Evolutionary conservation across 2,888 invertebrate species (phyloP).

Genomic region (Xiphydria camelus): DNA sequence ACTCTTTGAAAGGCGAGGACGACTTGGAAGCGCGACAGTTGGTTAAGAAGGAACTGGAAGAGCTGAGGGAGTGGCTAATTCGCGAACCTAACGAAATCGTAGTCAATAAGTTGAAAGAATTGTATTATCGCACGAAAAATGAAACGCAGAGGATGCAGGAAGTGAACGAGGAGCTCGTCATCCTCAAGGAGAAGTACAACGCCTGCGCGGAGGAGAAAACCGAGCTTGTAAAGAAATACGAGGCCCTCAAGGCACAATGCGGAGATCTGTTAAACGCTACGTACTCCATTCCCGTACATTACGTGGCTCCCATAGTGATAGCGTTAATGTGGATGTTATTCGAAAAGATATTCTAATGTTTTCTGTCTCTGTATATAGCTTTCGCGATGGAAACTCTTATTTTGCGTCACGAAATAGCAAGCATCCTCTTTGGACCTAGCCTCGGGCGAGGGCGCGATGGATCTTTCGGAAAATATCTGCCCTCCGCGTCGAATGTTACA

Average conservation of each 20-base stretch:
- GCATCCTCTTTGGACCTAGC: no score
- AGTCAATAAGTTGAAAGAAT: constrained; percentile 38
- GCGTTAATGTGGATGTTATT: constrained; percentile 66
- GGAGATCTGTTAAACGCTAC: constrained; percentile 64
- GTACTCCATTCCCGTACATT: constrained; percentile 64
- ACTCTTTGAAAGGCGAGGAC: constrained; percentile 38
- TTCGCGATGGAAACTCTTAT: no score
- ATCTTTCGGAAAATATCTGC: no score
- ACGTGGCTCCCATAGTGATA: constrained; percentile 64
- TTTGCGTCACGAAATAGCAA: no score
- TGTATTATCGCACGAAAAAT: constrained; percentile 45
- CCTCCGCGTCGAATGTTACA: no score
- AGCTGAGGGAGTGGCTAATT: constrained; percentile 43
- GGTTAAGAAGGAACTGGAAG: constrained; percentile 42
- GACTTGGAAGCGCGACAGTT: constrained; percentile 35
- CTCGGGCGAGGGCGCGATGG: no score
- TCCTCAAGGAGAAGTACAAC: constrained; percentile 74
- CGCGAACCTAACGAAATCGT: constrained; percentile 42
- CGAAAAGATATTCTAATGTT: constrained; percentile 51
- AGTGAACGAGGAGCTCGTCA: constrained; percentile 73
- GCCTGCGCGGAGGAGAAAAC: constrained; percentile 67
- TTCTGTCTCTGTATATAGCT: constrained; percentile 18
- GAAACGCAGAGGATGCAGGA: constrained; percentile 65
- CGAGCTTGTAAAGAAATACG: constrained; percentile 65
- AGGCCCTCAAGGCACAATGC: constrained; percentile 64